Evolutionary conservation across 2,113 vertebrate genomes (phyloP), one percentile per base, ranked within the genome.

Genomic region (Monopterus albus): DNA sequence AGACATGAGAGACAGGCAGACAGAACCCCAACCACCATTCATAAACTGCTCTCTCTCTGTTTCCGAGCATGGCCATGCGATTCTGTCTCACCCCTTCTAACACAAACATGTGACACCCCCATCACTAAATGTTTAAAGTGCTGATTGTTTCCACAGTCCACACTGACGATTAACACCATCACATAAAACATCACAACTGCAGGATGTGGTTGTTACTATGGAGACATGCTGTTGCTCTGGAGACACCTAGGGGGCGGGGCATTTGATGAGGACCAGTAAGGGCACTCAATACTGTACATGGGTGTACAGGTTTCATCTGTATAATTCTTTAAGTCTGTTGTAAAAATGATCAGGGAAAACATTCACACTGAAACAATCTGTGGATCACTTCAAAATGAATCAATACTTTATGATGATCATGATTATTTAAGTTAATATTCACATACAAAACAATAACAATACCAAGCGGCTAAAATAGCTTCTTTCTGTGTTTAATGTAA

Each of bases 121-220:
- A 11, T 61, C 62, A 60, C 29, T 46, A 64, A 72, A 53, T 51
- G 56, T 47, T 33, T 35, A 18, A 58, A n/a, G 38, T 42, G 50
- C 36, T 62, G 18, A 31, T 35, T 18, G 61, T 61, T 63, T 67
- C 17, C 69, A 64, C 64, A 51, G 29, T 33, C 36, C 57, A 52
- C 72, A 52, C 46, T 33, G 53, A 40, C 50, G 42, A 26, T 76
- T 74, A 71, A 20, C 71, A 71, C 60, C 73, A 72, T 78, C 79
- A 43, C 70, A 66, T 36, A 5, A 71, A 79, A 63, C 66, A 81
- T 62, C 76, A 57, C 81, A 75, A 47, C 63, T 52, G n/a, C 69
- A 2, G 59, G 46, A 61, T 29, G 25, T 53, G 57, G 68, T 42
- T 65, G 84, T 87, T 79, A 79, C 84, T 69, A 87, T 80, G 82